Evolutionary conservation across 2,888 invertebrate genomes (phyloP).

Genomic region (Pandemis cinnamomeana): DNA sequence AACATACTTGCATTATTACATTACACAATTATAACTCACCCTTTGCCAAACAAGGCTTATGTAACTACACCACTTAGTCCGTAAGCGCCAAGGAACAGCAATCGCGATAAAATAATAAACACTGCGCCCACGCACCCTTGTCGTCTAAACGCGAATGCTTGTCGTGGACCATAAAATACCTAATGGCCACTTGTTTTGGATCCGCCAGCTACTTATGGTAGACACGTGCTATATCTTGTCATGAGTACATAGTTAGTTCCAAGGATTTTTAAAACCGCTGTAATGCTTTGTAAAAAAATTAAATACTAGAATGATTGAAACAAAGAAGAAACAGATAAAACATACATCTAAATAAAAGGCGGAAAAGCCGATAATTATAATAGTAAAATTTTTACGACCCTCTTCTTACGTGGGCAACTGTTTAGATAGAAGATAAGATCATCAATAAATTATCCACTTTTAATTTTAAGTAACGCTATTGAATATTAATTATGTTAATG

Average conservation of each 20-base stretch:
- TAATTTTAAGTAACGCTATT: conserved; percentile 34
- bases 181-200: conserved; percentile 55
- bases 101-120: conserved; percentile 56
- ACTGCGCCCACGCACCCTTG: conserved; percentile 47
- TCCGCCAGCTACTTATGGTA: conserved; percentile 28
- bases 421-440: conserved; percentile 28
- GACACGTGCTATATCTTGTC: conserved; percentile 7
- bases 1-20: not conserved
- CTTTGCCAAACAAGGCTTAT: conserved; percentile 20
- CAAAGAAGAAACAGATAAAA: not conserved
- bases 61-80: conserved; percentile 32
- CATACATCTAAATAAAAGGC: not conserved
- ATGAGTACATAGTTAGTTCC: conserved; percentile 4
- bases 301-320: not conserved
- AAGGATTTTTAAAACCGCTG: not conserved
- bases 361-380: conserved; percentile 22
- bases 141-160: conserved; percentile 53
- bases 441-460: conserved; percentile 28
- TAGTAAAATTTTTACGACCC: conserved; percentile 26
- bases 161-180: conserved; percentile 54
- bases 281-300: not conserved
- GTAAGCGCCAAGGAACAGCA: conserved; percentile 50
- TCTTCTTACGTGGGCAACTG: conserved; percentile 27
- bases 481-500: conserved; percentile 38
- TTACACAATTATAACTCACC: conserved; percentile 14